These are phyloP conservation scores for Calliphora vicina DNA, from an alignment of 1,140 invertebrate species.

Conservation along the genomic window DNA sequence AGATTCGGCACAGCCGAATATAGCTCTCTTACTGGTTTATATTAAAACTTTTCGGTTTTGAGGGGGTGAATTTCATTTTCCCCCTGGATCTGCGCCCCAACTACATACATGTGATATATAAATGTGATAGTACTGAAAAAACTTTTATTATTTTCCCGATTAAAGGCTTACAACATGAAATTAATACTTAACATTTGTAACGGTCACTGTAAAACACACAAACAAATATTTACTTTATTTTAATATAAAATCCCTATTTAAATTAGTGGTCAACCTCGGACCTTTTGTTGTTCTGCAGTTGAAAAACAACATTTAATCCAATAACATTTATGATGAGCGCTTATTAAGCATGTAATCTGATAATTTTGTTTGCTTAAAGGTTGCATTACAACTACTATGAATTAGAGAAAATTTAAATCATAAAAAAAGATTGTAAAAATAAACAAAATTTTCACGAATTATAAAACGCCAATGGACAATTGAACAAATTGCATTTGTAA, in stretches of 20 bases:
- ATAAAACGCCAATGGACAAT: neutral
- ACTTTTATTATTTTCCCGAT: too few species aligned
- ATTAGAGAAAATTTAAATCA: neutral
- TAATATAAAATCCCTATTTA: neutral
- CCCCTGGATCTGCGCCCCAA: too few species aligned
- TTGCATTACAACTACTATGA: conserved; percentile 3
- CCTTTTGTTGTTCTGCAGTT: neutral
- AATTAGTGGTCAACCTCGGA: neutral
- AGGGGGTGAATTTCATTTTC: too few species aligned
- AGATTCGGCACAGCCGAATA: too few species aligned
- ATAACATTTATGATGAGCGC: neutral
- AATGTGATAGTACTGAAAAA: too few species aligned
- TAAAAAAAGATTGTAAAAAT: neutral
- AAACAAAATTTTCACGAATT: conserved; percentile 15
- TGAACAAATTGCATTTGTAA: neutral
- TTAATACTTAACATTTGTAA: neutral
- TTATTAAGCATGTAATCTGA: conserved; percentile 3
- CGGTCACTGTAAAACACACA: neutral
- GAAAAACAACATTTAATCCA: neutral
- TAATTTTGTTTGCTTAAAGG: conserved; percentile 22
- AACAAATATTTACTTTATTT: neutral
- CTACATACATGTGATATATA: too few species aligned
- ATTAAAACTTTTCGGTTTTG: too few species aligned
- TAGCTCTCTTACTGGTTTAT: too few species aligned
- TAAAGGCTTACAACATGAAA: neutral